Base-by-base conservation (phyloP, 2,888 invertebrate species). In the Drosophila limbata region DNA sequence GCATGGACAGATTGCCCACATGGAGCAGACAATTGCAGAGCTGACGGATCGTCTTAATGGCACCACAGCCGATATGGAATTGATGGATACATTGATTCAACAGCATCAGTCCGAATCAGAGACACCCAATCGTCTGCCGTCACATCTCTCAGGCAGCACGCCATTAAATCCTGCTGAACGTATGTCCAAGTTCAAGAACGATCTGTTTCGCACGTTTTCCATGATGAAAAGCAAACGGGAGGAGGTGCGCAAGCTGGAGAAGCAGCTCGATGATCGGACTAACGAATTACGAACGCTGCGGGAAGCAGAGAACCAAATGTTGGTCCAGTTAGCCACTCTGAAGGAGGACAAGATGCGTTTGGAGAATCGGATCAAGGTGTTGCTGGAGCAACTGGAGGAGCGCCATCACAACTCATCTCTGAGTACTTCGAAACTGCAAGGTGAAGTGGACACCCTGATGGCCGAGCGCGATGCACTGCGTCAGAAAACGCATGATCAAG, bases 141-240 rank as follows among this genome's bases (percentile, higher is more conserved):
- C 71, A 11, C 68, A 64, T 13, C 39, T 84, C 0, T 73, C 87
- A 13, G 91, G 89, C 2, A 92, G 91, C 59, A 93, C 93, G 56
- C 92, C 93, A 0, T 67, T 90, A 1, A 81, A 88, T 51, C 73
- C 90, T 0, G 91, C 91, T 4, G 93, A 93, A 56, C 92, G 92
- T 1, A 81, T 92, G 5, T 90, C 91, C 25, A 93, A 92, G 77
- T 90, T 94, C 9, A 93, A 93, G 53, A 91, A 91, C 40, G 94
- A 94, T 89, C 87, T 94, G 1, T 92, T 82, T 51, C 92, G 93
- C 31, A 93, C 93, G 19, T 81, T 94, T 17, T 90, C 90, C 15
- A 92, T 92, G 19, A 92, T 93, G 44, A 93, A 93, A 59, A 82
- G 84, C 1, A 94, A 94, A 73, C 91, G 93, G n/a, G 94, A 94